phyloP scores from a whole-genome alignment of 2,888 invertebrate species.

The Chymomyza procnemis region DNA sequence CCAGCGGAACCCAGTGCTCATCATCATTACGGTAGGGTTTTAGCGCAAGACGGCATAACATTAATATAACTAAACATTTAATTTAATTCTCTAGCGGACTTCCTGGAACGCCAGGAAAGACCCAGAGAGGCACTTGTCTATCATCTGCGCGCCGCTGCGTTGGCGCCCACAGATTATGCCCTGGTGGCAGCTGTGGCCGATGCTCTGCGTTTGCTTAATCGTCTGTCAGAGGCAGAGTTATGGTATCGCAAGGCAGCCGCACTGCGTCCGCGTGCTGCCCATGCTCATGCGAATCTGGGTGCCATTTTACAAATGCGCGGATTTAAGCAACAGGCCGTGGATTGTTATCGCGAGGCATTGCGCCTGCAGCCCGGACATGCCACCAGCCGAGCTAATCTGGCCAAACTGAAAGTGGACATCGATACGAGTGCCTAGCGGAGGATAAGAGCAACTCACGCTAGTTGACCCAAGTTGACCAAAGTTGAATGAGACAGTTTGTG shows the following conservation, averaged over 20 bases:
- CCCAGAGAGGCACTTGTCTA: slow-evolving; percentile 89
- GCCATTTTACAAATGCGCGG: slow-evolving; percentile 95
- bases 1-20: slow-evolving; percentile 90
- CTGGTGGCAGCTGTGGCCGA: slow-evolving; percentile 92
- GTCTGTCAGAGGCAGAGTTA: slow-evolving; percentile 88
- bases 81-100: slow-evolving; percentile 84
- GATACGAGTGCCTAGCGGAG: slow-evolving; percentile 26
- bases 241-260: slow-evolving; percentile 85
- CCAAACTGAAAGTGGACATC: slow-evolving; percentile 80
- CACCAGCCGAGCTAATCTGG: slow-evolving; percentile 91
- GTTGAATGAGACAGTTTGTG: background rate
- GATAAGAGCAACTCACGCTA: background rate
- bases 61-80: too few relatives aligned
- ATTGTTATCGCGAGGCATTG: slow-evolving; percentile 90
- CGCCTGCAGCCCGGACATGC: slow-evolving; percentile 91
- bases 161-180: slow-evolving; percentile 88
- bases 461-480: background rate
- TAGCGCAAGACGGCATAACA: background rate
- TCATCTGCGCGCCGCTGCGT: slow-evolving; percentile 86
- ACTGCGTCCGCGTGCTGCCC: slow-evolving; percentile 84
- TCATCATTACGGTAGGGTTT: slow-evolving; percentile 90
- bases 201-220: slow-evolving; percentile 88
- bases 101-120: slow-evolving; percentile 87
- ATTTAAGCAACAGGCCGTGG: slow-evolving; percentile 90
- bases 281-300: slow-evolving; percentile 94